phyloP scores from a whole-genome alignment of 2,888 invertebrate genomes.

The Vannuccia rotundouncinata region DNA sequence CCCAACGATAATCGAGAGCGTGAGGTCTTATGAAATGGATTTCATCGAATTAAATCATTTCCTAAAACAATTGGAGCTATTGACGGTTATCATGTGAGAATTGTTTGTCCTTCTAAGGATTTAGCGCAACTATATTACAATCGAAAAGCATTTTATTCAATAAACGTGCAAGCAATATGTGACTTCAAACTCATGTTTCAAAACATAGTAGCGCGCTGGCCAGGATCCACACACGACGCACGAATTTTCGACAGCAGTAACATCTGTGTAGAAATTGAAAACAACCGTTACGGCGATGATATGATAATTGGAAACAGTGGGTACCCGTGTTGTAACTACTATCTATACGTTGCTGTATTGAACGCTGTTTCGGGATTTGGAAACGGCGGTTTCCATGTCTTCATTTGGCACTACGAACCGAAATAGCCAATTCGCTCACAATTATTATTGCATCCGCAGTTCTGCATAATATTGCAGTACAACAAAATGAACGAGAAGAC shows the following conservation, averaged over 20 bases:
- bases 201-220: not conserved
- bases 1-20: not conserved
- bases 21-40: not conserved
- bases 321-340: not conserved
- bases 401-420: not conserved
- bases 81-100: not conserved
- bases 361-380: not conserved
- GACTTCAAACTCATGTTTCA: not conserved
- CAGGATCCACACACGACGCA: not conserved
- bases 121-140: conserved; percentile 5
- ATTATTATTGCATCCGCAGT: not conserved
- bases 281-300: not conserved
- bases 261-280: not conserved
- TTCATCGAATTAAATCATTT: not conserved
- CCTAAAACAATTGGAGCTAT: not conserved
- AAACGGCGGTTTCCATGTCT: not conserved
- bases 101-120: not conserved
- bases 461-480: not conserved
- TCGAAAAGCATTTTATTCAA: not conserved
- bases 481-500: not conserved
- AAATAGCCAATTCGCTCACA: not conserved
- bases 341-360: not conserved
- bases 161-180: not conserved
- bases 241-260: not conserved
- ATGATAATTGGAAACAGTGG: not conserved